Evolutionary conservation across 1,140 invertebrate genomes (phyloP).

Genomic region (Lepidurus arcticus): DNA sequence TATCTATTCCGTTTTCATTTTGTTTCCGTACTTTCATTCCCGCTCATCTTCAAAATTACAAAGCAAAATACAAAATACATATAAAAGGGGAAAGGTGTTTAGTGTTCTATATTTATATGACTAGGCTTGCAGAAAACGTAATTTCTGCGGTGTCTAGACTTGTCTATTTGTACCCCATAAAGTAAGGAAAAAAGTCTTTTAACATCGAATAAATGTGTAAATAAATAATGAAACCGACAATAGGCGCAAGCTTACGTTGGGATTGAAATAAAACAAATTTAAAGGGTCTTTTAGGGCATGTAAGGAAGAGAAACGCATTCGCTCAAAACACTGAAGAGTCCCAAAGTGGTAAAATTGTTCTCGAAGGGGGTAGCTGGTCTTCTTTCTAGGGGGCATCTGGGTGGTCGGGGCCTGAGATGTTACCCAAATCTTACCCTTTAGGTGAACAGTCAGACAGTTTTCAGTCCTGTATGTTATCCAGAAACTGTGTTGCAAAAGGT

Average conservation of each 20-base stretch:
- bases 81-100: too few relatives aligned
- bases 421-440: conserved; percentile 9
- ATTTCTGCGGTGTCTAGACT: too few relatives aligned
- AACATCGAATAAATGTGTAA: background rate
- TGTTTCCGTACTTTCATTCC: too few relatives aligned
- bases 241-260: too few relatives aligned
- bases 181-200: background rate
- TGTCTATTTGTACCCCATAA: background rate
- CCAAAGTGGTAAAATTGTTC: background rate
- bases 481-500: background rate
- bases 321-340: background rate
- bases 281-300: too few relatives aligned
- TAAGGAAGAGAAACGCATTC: too few relatives aligned
- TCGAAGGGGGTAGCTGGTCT: background rate
- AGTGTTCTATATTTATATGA: too few relatives aligned
- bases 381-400: background rate
- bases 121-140: too few relatives aligned
- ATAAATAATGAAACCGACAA: background rate
- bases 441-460: background rate
- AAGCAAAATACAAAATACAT: too few relatives aligned
- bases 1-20: too few relatives aligned
- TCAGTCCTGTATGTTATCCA: background rate
- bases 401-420: conserved; percentile 2
- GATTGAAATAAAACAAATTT: too few relatives aligned
- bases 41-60: too few relatives aligned